A percentile compares a stretch with the other conserved stretches of the same genome.
Conservation (phyloP, 1,140 invertebrate genomes). For the Reticulitermes speratus region DNA sequence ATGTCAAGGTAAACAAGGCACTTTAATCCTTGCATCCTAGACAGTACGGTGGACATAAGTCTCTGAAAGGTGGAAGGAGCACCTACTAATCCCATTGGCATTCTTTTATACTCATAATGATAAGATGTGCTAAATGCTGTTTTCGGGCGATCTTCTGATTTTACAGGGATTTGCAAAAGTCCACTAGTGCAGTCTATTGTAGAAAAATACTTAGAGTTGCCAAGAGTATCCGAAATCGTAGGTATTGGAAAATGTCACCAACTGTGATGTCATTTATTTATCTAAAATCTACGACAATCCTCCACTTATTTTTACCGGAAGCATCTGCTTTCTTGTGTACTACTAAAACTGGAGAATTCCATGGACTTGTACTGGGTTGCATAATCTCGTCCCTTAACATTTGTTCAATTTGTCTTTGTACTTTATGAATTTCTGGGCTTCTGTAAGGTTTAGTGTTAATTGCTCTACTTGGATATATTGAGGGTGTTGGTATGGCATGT, state of each 20-base stretch:
- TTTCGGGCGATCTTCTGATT: constrained; percentile 45
- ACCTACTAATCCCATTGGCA: constrained; percentile 42
- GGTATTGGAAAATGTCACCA: constrained; percentile 53
- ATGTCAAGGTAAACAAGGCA: constrained; percentile 49
- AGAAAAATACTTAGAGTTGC: constrained; percentile 45
- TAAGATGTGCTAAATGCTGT: constrained; percentile 47
- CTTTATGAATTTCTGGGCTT: constrained; percentile 44
- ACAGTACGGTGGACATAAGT: constrained; percentile 44
- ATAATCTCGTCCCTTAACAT: constrained; percentile 48
- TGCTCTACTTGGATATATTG: constrained; percentile 31
- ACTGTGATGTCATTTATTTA: constrained; percentile 41
- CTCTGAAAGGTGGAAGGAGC: constrained; percentile 40
- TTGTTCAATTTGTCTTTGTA: constrained; percentile 45
- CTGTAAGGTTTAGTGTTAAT: constrained; percentile 42
- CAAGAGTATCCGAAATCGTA: constrained; percentile 49
- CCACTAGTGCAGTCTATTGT: constrained; percentile 50
- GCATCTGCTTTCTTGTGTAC: constrained; percentile 39
- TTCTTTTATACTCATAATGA: constrained; percentile 45
- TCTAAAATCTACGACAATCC: constrained; percentile 47
- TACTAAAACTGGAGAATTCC: constrained; percentile 33
- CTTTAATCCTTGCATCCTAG: constrained; percentile 40
- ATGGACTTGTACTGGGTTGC: constrained; percentile 36
- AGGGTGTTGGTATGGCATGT: neutral
- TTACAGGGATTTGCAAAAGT: constrained; percentile 52
- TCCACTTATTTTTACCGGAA: constrained; percentile 45